Conservation (phyloP, 2,888 invertebrate genomes). For the Tetragnatha montana region DNA sequence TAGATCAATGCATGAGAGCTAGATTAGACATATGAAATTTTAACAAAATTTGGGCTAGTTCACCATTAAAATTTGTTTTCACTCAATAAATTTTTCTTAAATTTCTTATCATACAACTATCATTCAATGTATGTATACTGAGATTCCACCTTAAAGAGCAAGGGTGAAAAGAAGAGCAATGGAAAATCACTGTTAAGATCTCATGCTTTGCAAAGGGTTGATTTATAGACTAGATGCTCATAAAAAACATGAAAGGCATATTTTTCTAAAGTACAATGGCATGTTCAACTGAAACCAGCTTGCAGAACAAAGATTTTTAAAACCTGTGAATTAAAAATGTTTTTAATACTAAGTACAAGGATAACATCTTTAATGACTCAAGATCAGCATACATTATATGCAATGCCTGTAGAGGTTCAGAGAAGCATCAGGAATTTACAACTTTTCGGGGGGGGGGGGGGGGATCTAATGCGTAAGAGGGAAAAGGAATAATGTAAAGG, state of each 20-base stretch:
- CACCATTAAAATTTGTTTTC: too few species aligned
- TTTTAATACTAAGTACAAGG: not conserved
- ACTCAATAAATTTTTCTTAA: too few species aligned
- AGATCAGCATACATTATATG: not conserved
- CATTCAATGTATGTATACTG: too few species aligned
- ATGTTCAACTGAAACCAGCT: not conserved
- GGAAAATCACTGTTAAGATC: not conserved
- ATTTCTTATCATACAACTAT: too few species aligned
- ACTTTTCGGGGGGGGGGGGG: not conserved
- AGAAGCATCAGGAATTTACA: not conserved
- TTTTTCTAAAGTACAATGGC: not conserved
- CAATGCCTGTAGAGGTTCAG: not conserved
- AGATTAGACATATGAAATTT: too few species aligned
- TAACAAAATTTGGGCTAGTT: too few species aligned
- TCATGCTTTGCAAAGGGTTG: not conserved
- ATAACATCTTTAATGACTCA: not conserved
- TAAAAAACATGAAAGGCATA: not conserved
- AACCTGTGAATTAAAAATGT: not conserved
- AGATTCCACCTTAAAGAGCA: not conserved
- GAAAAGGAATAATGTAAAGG: not conserved
- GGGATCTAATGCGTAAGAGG: not conserved
- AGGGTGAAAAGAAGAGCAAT: not conserved
- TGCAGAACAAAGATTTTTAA: not conserved
- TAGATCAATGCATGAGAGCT: too few species aligned
- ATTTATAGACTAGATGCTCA: not conserved